Conservation (phyloP, 2,797 vertebrate species). For the Sebastes jordani region DNA sequence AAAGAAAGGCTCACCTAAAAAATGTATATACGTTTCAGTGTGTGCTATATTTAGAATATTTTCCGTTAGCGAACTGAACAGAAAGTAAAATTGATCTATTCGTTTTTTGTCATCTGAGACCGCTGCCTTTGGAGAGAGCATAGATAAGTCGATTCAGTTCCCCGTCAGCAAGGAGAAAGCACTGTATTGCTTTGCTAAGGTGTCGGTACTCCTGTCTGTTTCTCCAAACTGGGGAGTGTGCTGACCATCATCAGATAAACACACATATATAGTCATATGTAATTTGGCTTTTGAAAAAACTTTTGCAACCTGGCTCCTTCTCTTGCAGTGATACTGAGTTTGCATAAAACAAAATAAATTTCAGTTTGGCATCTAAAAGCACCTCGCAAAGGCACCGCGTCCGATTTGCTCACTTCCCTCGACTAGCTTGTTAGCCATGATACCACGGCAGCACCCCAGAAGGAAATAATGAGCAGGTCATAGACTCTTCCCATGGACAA, state of each 20-base stretch:
- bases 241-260: too few relatives aligned
- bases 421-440: conserved; percentile 33
- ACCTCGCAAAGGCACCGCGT: not conserved
- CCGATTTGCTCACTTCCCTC: conserved; percentile 15
- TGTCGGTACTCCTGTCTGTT: too few relatives aligned
- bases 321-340: not conserved
- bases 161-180: too few relatives aligned
- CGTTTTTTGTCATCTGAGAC: too few relatives aligned
- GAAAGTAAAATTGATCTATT: too few relatives aligned
- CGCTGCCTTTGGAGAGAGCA: too few relatives aligned
- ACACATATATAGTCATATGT: not conserved
- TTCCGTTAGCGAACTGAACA: too few relatives aligned
- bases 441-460: conserved; percentile 39
- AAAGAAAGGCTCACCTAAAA: too few relatives aligned
- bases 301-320: accelerated
- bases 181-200: too few relatives aligned
- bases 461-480: conserved; percentile 61
- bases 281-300: not conserved
- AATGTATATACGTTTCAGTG: accelerated
- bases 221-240: too few relatives aligned
- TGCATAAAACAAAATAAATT: not conserved
- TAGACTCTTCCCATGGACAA: conserved; percentile 51
- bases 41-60: too few relatives aligned
- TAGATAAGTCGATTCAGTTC: too few relatives aligned
- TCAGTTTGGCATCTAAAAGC: not conserved